Evolutionary conservation across 2,113 vertebrate species (phyloP).

Genomic region (Peucedramus taeniatus): DNA sequence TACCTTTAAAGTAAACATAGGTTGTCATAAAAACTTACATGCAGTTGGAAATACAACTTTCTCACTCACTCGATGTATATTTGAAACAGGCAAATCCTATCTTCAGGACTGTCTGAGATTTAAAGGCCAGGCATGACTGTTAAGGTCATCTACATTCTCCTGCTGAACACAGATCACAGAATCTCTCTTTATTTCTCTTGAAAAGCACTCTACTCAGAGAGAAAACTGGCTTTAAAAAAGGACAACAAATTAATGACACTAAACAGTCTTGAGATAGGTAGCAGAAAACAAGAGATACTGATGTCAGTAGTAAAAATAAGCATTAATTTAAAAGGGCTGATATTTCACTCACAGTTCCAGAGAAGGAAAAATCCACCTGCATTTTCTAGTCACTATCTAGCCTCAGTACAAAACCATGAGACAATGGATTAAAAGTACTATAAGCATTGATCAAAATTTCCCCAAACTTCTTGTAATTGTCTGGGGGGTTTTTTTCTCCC

Average conservation of each 20-base stretch:
- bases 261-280: background rate
- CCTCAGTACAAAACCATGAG: background rate
- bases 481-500: fast-evolving
- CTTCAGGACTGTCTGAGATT: background rate
- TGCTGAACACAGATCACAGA: background rate
- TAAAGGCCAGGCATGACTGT: background rate
- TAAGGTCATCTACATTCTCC: background rate
- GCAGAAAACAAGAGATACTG: background rate
- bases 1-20: background rate
- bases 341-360: background rate
- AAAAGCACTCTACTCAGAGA: background rate
- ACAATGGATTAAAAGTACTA: background rate
- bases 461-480: background rate
- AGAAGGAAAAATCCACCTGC: background rate
- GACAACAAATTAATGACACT: background rate
- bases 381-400: background rate
- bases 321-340: background rate
- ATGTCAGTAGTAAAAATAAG: background rate
- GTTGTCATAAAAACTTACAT: background rate
- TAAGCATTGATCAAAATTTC: background rate
- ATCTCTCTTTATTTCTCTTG: background rate
- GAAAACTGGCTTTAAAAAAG: background rate
- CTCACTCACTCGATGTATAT: background rate
- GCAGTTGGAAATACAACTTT: background rate
- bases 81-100: background rate